Base-by-base conservation (phyloP, 2,888 invertebrate species). In the Palloptera scutellata region DNA sequence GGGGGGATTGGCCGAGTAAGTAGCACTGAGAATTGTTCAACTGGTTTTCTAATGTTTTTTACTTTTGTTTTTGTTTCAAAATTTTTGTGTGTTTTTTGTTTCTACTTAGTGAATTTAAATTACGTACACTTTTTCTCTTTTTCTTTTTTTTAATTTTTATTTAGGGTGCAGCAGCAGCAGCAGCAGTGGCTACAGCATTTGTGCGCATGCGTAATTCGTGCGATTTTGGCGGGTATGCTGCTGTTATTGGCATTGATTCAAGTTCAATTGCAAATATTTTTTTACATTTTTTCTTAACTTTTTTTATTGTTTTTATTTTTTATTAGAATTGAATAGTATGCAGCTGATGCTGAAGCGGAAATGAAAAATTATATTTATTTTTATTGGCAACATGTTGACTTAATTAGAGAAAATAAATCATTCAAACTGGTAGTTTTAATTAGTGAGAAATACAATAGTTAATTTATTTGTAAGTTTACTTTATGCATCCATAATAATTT, bases 191-290 rank as follows among this genome's bases (percentile, higher is more conserved):
- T 43, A 15, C 43, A 57, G 11, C 45, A 42, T 13, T 20, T 30
- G 60, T 60, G 42, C 61, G 69, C 57, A 62, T 60, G 71, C 67
- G 71, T 48, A 48, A 11, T n/a, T 48, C 11, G 13, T 48, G 48
- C 48, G 13, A 45, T 45, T 45, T 45, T 13, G 45, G 45, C 13
- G n/a, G n/a, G n/a, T n/a, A n/a, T n/a, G 30, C 30, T 30, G 30
- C 30, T 72, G 67, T 72, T 76, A 75, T 80, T 78, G 78, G 79
- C 78, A 77, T 75, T 76, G 79, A 69, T 73, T 77, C 79, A 80
- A 78, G 78, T 79, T 78, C 78, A 78, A 73, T 69, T 70, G 62
- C 55, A 66, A 30, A 30, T 30, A 30, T 30, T 30, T 30, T 30
- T 30, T 30, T 2, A 4, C 6, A 30, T 30, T 30, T 30, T 30